Evolutionary conservation across 2,888 invertebrate species (phyloP).

Genomic region (Rutpela maculata): DNA sequence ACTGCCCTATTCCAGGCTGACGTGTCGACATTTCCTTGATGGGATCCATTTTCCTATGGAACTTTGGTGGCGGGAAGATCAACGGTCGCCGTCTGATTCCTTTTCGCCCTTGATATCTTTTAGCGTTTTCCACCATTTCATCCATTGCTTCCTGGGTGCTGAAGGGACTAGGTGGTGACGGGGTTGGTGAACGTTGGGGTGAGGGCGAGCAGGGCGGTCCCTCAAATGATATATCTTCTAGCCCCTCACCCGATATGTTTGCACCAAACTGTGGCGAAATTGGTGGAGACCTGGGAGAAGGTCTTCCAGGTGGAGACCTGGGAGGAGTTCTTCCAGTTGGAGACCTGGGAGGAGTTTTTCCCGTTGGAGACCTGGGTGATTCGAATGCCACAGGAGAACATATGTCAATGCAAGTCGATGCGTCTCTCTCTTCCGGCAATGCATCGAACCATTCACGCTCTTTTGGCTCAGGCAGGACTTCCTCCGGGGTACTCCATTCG

Average conservation of each 20-base stretch:
- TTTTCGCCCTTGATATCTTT: neutral
- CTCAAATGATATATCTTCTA: neutral
- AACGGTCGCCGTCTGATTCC: neutral
- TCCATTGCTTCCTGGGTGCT: slow-evolving; percentile 18
- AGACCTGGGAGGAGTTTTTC: neutral
- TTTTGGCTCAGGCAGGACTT: neutral
- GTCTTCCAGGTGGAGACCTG: no score
- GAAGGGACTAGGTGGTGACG: slow-evolving; percentile 26
- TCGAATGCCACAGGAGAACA: neutral
- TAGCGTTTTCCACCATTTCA: neutral
- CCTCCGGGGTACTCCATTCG: neutral
- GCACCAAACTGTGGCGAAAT: neutral
- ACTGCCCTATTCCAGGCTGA: neutral
- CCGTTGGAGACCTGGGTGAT: slow-evolving; percentile 8
- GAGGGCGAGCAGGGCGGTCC: neutral
- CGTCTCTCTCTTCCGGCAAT: neutral
- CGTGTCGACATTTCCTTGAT: slow-evolving; percentile 14
- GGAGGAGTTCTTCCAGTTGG: no score
- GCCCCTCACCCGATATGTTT: neutral
- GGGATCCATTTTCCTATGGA: neutral
- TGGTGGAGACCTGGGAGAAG: no score
- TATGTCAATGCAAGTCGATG: neutral
- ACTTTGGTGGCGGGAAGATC: neutral
- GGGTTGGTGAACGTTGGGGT: neutral
- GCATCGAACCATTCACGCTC: neutral